Conservation (phyloP, 2,888 invertebrate genomes). For the Diplolepis rosae region DNA sequence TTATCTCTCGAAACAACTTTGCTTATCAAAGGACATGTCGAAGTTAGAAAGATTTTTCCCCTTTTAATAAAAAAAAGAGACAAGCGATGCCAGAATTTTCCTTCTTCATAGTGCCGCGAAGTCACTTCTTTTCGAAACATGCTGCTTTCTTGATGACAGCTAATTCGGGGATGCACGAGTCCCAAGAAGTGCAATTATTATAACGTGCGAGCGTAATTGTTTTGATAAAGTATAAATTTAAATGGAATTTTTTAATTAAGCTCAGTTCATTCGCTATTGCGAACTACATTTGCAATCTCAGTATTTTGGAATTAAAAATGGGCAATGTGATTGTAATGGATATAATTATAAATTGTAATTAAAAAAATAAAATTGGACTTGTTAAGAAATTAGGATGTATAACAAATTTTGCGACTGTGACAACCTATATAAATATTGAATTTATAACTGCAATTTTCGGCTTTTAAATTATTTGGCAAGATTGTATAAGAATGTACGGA, state of each 20-base stretch:
- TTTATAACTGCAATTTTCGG: not conserved
- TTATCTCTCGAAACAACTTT: not conserved
- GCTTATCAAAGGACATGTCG: conserved; percentile 1
- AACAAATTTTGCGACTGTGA: too few species aligned
- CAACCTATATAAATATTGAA: too few species aligned
- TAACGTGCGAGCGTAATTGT: conserved; percentile 5
- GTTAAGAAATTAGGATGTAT: not conserved
- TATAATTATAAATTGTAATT: not conserved
- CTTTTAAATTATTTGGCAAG: not conserved
- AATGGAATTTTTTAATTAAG: conserved; percentile 13
- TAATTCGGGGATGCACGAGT: conserved; percentile 5
- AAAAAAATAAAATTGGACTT: not conserved
- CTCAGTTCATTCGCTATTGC: conserved; percentile 9
- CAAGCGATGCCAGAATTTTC: not conserved
- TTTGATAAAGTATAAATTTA: conserved; percentile 12
- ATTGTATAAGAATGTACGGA: not conserved
- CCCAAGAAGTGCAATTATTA: conserved; percentile 17
- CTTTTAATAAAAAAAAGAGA: not conserved
- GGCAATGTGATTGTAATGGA: conserved; percentile 14
- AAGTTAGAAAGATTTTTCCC: not conserved
- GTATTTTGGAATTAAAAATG: conserved; percentile 19
- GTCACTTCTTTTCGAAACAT: not conserved
- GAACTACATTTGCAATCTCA: conserved; percentile 8
- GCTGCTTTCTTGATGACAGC: not conserved
- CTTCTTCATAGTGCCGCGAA: not conserved